phyloP scores from a whole-genome alignment of 2,797 vertebrate genomes.

The Syngnathus rostellatus region DNA sequence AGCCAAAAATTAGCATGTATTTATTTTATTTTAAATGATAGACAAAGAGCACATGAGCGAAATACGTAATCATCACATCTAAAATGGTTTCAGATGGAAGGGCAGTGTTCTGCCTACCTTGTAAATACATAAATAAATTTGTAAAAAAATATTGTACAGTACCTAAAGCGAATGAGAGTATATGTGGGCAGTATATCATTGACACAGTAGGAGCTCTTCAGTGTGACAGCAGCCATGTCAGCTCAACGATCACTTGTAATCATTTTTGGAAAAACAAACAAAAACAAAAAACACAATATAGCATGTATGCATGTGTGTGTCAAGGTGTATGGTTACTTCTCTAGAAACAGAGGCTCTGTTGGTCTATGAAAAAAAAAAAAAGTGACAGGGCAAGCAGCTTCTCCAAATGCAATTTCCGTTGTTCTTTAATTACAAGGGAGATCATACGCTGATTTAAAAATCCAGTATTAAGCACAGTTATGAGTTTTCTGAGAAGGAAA shows the following conservation, averaged over 20 bases:
- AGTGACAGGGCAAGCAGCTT: not conserved
- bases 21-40: too few relatives aligned
- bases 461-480: not conserved
- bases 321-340: not conserved
- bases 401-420: slow-evolving; percentile 9
- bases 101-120: too few relatives aligned
- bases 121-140: too few relatives aligned
- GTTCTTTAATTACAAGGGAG: slow-evolving; percentile 5
- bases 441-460: slow-evolving; percentile 3
- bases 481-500: not conserved
- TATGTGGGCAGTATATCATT: not conserved
- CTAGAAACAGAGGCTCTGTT: not conserved
- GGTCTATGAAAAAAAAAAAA: not conserved
- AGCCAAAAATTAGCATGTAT: too few relatives aligned
- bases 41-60: too few relatives aligned
- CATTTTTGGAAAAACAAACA: not conserved
- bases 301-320: not conserved
- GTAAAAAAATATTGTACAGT: not conserved
- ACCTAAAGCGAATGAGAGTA: not conserved
- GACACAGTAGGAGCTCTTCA: not conserved
- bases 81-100: too few relatives aligned
- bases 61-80: too few relatives aligned
- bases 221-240: not conserved
- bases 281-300: not conserved
- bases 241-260: not conserved